phyloP scores from a whole-genome alignment of 2,888 invertebrate genomes.

The Perdita meconis region DNA sequence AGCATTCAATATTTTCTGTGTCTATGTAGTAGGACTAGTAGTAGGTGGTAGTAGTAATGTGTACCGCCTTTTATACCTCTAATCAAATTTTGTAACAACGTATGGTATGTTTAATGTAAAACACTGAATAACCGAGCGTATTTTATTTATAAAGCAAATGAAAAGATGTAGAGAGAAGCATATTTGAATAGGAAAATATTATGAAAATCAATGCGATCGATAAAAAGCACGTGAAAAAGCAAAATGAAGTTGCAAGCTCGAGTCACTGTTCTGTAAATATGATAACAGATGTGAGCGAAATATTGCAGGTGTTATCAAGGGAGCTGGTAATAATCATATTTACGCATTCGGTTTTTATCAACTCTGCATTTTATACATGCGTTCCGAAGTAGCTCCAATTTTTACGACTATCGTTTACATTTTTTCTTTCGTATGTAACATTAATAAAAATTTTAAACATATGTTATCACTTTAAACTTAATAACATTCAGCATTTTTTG shows the following conservation, averaged over 20 bases:
- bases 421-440: conserved; percentile 1
- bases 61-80: conserved; percentile 5
- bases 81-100: conserved; percentile 20
- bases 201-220: conserved; percentile 7
- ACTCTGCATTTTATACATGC: background rate
- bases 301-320: conserved; percentile 39
- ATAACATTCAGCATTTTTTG: background rate
- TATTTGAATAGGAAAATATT: background rate
- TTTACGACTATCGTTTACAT: background rate
- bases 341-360: conserved; percentile 19
- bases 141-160: conserved; percentile 3
- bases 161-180: background rate
- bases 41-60: background rate
- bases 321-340: conserved; percentile 33
- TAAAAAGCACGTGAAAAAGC: background rate
- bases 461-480: conserved; percentile 7
- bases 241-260: conserved; percentile 16
- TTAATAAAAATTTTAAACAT: conserved; percentile 16
- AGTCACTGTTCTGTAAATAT: conserved; percentile 28
- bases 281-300: conserved; percentile 33
- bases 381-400: background rate
- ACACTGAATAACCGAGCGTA: background rate
- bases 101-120: conserved; percentile 2
- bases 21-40: too few relatives aligned
- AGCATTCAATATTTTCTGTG: background rate